These are phyloP conservation scores for Ageneiosus marmoratus DNA, from an alignment of 2,113 vertebrate genomes.

Conservation along the genomic window DNA sequence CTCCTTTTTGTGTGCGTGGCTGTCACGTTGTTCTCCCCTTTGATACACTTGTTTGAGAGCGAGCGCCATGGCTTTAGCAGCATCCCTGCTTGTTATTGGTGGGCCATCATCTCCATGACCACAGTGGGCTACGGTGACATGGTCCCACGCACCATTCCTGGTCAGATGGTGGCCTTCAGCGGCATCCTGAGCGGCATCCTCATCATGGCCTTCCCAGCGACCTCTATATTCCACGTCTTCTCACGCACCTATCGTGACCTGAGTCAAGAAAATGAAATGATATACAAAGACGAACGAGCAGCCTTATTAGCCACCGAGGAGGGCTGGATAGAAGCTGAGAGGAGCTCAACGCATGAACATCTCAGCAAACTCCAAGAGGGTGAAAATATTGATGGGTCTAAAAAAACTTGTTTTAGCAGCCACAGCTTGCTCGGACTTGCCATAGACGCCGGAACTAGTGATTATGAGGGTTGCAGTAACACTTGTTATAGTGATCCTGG, in stretches of 20 bases:
- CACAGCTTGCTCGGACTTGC: slow-evolving; percentile 18
- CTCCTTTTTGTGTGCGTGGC: slow-evolving; percentile 90
- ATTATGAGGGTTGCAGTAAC: not conserved
- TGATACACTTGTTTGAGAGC: slow-evolving; percentile 90
- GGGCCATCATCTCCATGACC: slow-evolving; percentile 98
- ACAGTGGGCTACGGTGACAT: slow-evolving; percentile 96
- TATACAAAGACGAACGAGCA: slow-evolving; percentile 73
- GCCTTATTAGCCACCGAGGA: slow-evolving; percentile 54
- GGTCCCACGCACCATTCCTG: slow-evolving; percentile 89
- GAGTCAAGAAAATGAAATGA: slow-evolving; percentile 80
- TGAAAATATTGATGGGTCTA: not conserved
- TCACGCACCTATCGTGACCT: slow-evolving; percentile 90
- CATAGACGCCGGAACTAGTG: not conserved
- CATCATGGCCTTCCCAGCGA: slow-evolving; percentile 96
- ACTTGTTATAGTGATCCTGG: not conserved
- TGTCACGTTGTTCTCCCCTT: slow-evolving; percentile 86
- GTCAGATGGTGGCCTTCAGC: slow-evolving; percentile 91
- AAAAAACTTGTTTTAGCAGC: slow-evolving; percentile 35
- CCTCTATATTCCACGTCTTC: slow-evolving; percentile 96
- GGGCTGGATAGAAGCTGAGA: not conserved
- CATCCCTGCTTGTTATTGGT: slow-evolving; percentile 95
- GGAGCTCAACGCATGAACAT: slow-evolving; percentile 1
- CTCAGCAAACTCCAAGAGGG: not conserved
- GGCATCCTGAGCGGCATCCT: slow-evolving; percentile 96
- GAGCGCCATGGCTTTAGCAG: slow-evolving; percentile 91